These are phyloP conservation scores for Matsumyia berberina DNA, from an alignment of 2,888 invertebrate genomes.

Conservation along the genomic window DNA sequence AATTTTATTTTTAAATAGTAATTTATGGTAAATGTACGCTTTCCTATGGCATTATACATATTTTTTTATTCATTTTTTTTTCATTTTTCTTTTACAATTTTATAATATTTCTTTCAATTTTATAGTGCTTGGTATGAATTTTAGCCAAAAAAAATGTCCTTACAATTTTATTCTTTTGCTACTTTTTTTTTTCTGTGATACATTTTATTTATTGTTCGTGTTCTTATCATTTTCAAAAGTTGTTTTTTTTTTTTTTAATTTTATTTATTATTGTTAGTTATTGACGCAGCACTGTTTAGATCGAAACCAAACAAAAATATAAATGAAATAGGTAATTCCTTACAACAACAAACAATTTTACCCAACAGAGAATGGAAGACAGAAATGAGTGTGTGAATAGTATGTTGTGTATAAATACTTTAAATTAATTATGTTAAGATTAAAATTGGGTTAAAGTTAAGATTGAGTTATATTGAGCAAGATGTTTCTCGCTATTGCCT, in stretches of 20 bases:
- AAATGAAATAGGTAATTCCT: constrained; percentile 8
- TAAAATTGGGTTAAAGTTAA: constrained; percentile 2
- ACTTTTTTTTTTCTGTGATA: constrained; percentile 10
- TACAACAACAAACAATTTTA: constrained; percentile 20
- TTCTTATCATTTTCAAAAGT: constrained; percentile 24
- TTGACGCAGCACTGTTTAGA: constrained; percentile 67
- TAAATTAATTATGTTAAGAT: not conserved
- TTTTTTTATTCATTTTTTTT: constrained; percentile 42
- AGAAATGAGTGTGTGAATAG: constrained; percentile 35
- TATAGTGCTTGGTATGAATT: constrained; percentile 57
- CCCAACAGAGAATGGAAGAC: constrained; percentile 64
- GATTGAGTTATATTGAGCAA: constrained; percentile 56
- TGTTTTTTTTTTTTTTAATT: constrained; percentile 29
- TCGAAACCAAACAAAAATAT: constrained; percentile 8
- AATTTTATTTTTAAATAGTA: constrained; percentile 76
- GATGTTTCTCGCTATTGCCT: constrained; percentile 54
- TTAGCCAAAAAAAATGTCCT: constrained; percentile 54
- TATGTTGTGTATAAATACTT: not conserved
- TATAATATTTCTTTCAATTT: constrained; percentile 34
- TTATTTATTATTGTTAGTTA: constrained; percentile 46
- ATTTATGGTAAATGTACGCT: constrained; percentile 73
- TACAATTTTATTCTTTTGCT: constrained; percentile 35
- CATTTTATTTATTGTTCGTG: constrained; percentile 32
- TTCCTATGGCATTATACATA: constrained; percentile 69
- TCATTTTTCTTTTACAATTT: constrained; percentile 36